Conservation (phyloP, 2,113 vertebrate genomes). For the Elephantulus edwardii region DNA sequence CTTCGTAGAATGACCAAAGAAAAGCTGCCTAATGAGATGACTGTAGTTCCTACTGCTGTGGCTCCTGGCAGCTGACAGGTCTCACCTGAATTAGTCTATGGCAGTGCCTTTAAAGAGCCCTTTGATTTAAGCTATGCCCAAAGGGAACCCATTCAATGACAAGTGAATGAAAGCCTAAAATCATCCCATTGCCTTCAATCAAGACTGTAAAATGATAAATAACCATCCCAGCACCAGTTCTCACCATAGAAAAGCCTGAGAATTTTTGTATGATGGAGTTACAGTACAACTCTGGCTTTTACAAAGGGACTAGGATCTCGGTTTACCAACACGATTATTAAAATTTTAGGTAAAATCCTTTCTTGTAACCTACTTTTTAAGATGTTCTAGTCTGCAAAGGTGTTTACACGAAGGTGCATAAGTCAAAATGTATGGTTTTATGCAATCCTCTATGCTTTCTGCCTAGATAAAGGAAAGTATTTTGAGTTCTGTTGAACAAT, state of each 20-base stretch:
- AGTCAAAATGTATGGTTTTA: not conserved
- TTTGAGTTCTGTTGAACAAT: constrained; percentile 29
- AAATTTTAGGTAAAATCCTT: not conserved
- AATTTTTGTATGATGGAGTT: not conserved
- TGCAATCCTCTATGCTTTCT: not conserved
- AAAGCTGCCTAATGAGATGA: not conserved
- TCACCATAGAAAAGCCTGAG: not conserved
- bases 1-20: not conserved
- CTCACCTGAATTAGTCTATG: not conserved
- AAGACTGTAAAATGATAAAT: not conserved
- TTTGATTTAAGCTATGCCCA: not conserved
- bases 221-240: not conserved
- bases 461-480: not conserved
- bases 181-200: not conserved
- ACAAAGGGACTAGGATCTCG: not conserved
- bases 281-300: not conserved
- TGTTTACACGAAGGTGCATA: not conserved
- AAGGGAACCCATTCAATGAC: not conserved
- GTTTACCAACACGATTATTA: not conserved
- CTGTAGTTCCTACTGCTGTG: not conserved
- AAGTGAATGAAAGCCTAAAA: not conserved
- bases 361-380: not conserved
- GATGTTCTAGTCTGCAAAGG: not conserved
- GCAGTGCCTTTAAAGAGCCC: not conserved
- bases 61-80: not conserved